A percentile compares a stretch with the other conserved stretches of the same genome.
These are phyloP conservation scores for Scelioninae gen. 1 DNA, from an alignment of 2,888 invertebrate species.

Conservation along the genomic window DNA sequence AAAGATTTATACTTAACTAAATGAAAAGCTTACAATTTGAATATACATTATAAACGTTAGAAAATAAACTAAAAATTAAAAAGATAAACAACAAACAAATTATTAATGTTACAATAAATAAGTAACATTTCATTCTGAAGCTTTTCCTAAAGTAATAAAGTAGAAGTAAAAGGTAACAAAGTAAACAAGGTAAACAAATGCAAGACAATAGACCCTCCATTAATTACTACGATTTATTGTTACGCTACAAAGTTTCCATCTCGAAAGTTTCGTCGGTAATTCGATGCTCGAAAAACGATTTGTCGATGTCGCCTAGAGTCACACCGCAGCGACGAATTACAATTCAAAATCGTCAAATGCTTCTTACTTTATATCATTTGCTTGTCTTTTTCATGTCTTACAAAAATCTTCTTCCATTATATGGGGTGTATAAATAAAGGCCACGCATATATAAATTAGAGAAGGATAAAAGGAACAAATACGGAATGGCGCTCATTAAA, in stretches of 20 bases:
- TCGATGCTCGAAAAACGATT: slow-evolving; percentile 70
- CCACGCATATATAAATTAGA: slow-evolving; percentile 62
- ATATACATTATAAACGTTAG: no score
- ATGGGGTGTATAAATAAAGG: slow-evolving; percentile 65
- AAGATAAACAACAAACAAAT: no score
- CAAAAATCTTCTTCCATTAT: slow-evolving; percentile 54
- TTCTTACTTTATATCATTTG: slow-evolving; percentile 44
- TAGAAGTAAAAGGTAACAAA: no score
- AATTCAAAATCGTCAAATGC: slow-evolving; percentile 64
- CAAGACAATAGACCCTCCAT: slow-evolving; percentile 67
- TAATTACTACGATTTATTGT: slow-evolving; percentile 81
- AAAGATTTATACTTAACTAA: no score
- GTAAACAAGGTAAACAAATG: slow-evolving; percentile 50
- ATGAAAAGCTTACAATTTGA: no score
- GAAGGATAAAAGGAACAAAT: slow-evolving; percentile 69
- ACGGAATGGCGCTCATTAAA: slow-evolving; percentile 50
- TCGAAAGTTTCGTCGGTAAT: slow-evolving; percentile 70
- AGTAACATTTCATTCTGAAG: no score
- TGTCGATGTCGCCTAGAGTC: slow-evolving; percentile 69
- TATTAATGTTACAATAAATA: no score
- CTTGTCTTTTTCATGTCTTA: slow-evolving; percentile 32
- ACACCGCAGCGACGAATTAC: slow-evolving; percentile 67
- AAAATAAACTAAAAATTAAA: no score
- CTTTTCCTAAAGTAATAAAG: no score
- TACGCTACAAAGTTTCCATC: slow-evolving; percentile 77